A percentile compares a stretch with the other conserved stretches of the same genome.
phyloP scores from a whole-genome alignment of 2,888 invertebrate genomes.

The Hecatera dysodea region DNA sequence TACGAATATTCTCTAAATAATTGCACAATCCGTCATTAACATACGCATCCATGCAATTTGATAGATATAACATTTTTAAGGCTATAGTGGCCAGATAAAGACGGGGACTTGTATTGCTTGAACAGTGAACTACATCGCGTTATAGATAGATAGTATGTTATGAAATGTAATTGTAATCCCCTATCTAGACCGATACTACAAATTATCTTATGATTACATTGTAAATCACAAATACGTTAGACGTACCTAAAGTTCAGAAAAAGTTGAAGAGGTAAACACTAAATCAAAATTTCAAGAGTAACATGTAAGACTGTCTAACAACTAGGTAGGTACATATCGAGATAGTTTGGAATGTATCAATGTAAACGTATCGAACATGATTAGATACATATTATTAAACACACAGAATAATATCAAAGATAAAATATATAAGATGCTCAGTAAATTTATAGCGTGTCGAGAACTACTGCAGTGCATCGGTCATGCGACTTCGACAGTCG shows the following conservation, averaged over 20 bases:
- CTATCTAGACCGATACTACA: conserved; percentile 52
- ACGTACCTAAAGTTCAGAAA: conserved; percentile 52
- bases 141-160: conserved; percentile 15
- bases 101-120: conserved; percentile 23
- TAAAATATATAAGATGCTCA: conserved; percentile 43
- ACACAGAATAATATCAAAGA: conserved; percentile 56
- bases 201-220: conserved; percentile 51
- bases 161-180: conserved; percentile 37
- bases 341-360: conserved; percentile 66
- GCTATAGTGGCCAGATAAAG: conserved; percentile 31
- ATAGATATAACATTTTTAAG: conserved; percentile 40
- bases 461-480: conserved; percentile 35
- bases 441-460: conserved; percentile 49
- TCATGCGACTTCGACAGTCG: conserved; percentile 23
- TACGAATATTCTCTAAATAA: conserved; percentile 79
- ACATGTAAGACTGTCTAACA: conserved; percentile 52
- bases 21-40: conserved; percentile 76
- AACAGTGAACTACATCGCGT: conserved; percentile 40
- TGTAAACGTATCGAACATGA: conserved; percentile 62
- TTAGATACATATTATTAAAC: conserved; percentile 44
- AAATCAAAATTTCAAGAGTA: conserved; percentile 49
- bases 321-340: conserved; percentile 57
- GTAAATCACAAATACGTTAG: conserved; percentile 56
- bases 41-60: conserved; percentile 58
- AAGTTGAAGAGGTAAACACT: conserved; percentile 45